Evolutionary conservation across 2,113 vertebrate species (phyloP).

Genomic region (Elaphurus davidianus): DNA sequence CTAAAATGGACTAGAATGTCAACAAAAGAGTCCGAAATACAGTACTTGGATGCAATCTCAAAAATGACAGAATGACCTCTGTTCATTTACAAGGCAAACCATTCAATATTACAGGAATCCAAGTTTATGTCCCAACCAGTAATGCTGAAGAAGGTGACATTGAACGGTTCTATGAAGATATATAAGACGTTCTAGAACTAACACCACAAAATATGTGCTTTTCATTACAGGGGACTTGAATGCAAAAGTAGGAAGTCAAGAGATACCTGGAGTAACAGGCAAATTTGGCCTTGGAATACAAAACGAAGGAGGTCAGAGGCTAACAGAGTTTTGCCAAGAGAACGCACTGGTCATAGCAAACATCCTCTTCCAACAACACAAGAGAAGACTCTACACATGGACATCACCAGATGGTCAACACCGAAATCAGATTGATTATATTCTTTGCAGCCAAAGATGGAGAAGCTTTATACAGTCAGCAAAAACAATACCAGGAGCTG

Average conservation of each 20-base stretch:
- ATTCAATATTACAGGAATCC: background rate
- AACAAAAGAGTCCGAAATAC: background rate
- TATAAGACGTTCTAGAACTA: background rate
- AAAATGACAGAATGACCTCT: background rate
- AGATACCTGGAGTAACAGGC: background rate
- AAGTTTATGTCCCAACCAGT: background rate
- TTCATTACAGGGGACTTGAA: background rate
- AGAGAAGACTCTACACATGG: background rate
- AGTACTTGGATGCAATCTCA: background rate
- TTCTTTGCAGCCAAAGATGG: background rate
- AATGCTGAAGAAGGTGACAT: background rate
- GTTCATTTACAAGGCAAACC: background rate
- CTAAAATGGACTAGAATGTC: background rate
- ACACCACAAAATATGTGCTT: background rate
- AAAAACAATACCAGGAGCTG: background rate
- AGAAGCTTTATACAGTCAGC: background rate
- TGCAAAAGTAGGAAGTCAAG: background rate
- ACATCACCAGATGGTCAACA: background rate
- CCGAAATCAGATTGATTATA: background rate
- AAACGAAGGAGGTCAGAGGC: background rate
- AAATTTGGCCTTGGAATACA: background rate
- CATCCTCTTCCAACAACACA: background rate
- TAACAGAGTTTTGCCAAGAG: background rate
- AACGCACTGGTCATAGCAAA: background rate
- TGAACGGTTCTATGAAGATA: background rate